phyloP scores from a whole-genome alignment of 2,888 invertebrate genomes.

The Celastrina argiolus region DNA sequence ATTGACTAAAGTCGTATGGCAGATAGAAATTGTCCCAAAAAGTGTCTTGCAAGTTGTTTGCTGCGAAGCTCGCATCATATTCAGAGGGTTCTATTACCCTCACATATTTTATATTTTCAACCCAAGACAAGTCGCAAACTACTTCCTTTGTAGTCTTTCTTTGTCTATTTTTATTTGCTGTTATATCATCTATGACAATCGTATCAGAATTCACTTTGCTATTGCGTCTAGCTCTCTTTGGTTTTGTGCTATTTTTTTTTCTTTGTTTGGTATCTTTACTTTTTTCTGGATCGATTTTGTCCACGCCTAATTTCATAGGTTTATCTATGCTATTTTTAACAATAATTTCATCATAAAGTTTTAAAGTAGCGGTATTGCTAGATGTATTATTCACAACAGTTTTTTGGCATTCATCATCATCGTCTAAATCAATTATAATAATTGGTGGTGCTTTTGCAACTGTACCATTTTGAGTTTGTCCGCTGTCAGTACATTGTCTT shows the following conservation, averaged over 20 bases:
- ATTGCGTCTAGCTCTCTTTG: neutral
- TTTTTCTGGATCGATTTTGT: neutral
- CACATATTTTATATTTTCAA: conserved; percentile 53
- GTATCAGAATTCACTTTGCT: neutral
- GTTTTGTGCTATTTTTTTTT: neutral
- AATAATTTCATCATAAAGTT: neutral
- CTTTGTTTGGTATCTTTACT: neutral
- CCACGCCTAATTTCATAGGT: neutral
- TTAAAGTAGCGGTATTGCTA: neutral
- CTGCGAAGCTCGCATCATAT: conserved; percentile 37
- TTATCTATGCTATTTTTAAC: neutral
- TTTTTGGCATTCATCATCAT: neutral
- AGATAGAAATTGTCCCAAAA: conserved; percentile 54
- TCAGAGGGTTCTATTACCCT: conserved; percentile 50
- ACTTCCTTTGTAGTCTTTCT: conserved; percentile 28
- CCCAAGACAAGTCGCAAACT: conserved; percentile 51
- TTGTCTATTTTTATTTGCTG: conserved; percentile 29
- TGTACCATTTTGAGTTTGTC: neutral
- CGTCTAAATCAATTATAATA: neutral
- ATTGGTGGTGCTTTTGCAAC: neutral
- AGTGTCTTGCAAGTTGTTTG: conserved; percentile 38
- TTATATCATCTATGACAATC: neutral
- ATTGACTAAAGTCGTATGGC: conserved; percentile 50
- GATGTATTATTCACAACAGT: neutral
- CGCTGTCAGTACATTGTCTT: neutral